A percentile compares a stretch with the other conserved stretches of the same genome.
Evolutionary conservation across 1,140 invertebrate genomes (phyloP).

Genomic region (Brachionus koreanus): DNA sequence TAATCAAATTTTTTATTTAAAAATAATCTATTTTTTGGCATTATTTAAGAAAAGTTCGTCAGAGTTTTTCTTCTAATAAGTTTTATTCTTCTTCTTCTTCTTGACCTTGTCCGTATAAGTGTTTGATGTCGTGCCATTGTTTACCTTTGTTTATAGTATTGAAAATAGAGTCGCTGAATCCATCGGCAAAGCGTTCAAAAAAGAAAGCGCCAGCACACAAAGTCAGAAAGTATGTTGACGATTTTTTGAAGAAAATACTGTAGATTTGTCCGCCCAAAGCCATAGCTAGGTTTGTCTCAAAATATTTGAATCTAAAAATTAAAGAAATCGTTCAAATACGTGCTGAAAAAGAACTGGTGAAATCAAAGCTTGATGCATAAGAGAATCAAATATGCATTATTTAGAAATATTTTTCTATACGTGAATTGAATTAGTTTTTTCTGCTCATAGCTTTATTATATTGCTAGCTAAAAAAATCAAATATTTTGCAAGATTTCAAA

Average conservation of each 20-base stretch:
- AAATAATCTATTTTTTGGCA: not conserved
- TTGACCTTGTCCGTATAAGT: not conserved
- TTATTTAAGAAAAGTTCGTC: not conserved
- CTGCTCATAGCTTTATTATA: not conserved
- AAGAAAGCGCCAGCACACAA: slow-evolving; percentile 28
- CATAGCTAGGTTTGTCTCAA: not conserved
- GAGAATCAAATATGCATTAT: not conserved
- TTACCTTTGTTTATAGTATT: slow-evolving; percentile 33
- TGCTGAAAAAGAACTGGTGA: not conserved
- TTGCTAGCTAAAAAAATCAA: not conserved
- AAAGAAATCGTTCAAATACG: not conserved
- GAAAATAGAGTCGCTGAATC: slow-evolving; percentile 17
- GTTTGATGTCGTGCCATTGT: slow-evolving; percentile 41
- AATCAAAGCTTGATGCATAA: not conserved
- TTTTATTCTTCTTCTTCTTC: slow-evolving; percentile 17
- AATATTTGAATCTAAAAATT: not conserved
- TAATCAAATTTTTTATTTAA: not conserved
- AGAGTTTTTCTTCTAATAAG: not conserved
- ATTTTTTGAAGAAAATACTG: slow-evolving; percentile 43
- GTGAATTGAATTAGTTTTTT: not conserved
- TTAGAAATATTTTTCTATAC: not conserved
- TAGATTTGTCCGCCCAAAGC: slow-evolving; percentile 40
- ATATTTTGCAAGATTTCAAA: not conserved
- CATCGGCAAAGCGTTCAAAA: slow-evolving; percentile 38
- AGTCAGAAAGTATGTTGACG: slow-evolving; percentile 36